Percentiles rank a stretch among this genome's conserved stretches.
Evolutionary conservation across 2,888 invertebrate species (phyloP).

Genomic region (Sturmia bella): DNA sequence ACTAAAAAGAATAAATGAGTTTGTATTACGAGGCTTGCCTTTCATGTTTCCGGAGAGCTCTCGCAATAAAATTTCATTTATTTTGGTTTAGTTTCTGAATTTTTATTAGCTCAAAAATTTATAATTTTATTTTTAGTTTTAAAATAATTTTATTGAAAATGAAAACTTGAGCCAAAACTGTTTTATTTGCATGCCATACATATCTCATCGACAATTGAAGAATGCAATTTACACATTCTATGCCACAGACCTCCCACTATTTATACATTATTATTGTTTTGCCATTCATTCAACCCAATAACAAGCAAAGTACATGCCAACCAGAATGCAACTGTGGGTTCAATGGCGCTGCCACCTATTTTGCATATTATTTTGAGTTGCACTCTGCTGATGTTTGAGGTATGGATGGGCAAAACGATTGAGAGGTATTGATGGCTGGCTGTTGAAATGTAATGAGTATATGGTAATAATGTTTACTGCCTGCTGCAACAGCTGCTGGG

Average conservation of each 20-base stretch:
- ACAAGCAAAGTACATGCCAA: background rate
- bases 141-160: no score
- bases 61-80: no score
- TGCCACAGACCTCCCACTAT: background rate
- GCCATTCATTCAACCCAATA: background rate
- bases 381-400: background rate
- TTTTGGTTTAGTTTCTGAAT: no score
- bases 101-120: no score
- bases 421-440: background rate
- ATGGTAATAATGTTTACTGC: background rate
- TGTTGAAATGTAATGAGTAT: slow-evolving; percentile 7
- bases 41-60: no score
- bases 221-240: slow-evolving; percentile 21
- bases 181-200: slow-evolving; percentile 54
- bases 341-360: background rate
- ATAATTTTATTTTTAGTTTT: no score
- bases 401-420: background rate
- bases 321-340: slow-evolving; percentile 13
- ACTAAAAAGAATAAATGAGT: no score
- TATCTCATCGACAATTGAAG: slow-evolving; percentile 1
- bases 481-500: background rate
- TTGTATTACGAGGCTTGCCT: no score
- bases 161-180: no score
- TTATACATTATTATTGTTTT: slow-evolving; percentile 8
- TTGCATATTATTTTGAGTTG: background rate